Base-by-base conservation (phyloP, 2,113 vertebrate genomes). In the Leucopsar rothschildi region DNA sequence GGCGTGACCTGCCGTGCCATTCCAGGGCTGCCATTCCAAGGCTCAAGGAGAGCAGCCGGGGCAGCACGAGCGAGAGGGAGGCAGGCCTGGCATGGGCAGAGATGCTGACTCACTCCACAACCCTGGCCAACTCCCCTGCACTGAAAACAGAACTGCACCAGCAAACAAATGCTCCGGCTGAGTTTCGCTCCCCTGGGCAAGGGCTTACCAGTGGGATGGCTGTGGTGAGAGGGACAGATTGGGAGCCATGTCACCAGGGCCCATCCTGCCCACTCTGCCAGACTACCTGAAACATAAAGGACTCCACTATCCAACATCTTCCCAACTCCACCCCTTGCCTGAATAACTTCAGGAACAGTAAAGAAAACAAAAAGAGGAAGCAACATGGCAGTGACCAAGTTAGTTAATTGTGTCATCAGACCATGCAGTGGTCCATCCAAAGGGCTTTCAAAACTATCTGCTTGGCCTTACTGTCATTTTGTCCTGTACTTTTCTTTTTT, bases 31-130 rank as follows among this genome's bases (percentile, higher is more conserved):
- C 18, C 50, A 11, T 20, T 20, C 72, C 61, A 35, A 47, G 49
- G 65, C 0, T 23, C 18, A 0, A 1, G 2, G 5, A 23, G 40
- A 63, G 72, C 0, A 1, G 49, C 27, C 27, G 31, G 39, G 42
- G 55, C 50, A 76, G 45, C 75, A 24, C 1, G 1, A 84, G 23
- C 1, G 0, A 63, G 37, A 80, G 70, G 56, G 59, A 33, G 35
- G 1, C 19, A 9, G 40, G 75, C 49, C 65, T 37, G 35, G 68
- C 25, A 10, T 22, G 13, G 1, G 44, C 69, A 92, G 63, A 49
- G 86, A 31, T 39, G 73, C 86, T 91, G 95, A 96, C 88, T 96
- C 94, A 91, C 86, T 78, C 40, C 9, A 1, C 65, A 88, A 42
- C 52, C 65, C 27, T 15, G 42, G 65, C 80, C 93, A 81, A 7